Conservation (phyloP, 2,113 vertebrate genomes). For the Chloroceryle aenea region DNA sequence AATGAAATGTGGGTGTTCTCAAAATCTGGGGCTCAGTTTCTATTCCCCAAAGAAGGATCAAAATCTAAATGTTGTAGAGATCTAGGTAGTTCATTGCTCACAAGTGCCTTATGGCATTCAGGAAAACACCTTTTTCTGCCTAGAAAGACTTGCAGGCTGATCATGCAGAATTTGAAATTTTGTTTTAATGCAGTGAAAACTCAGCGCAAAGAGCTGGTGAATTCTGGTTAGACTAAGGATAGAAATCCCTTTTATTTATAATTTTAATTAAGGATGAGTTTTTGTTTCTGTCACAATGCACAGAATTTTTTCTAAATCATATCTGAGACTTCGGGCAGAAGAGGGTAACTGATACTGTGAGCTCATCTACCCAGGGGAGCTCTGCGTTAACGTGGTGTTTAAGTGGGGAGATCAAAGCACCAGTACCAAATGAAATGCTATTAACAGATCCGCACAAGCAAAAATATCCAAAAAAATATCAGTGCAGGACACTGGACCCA, state of each 20-base stretch:
- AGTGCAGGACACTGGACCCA: neutral
- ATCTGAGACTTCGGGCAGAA: slow-evolving; percentile 17
- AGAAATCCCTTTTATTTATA: neutral
- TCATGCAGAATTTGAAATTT: neutral
- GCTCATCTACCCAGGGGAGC: slow-evolving; percentile 20
- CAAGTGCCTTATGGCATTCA: neutral
- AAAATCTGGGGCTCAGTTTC: neutral
- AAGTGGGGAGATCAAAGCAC: slow-evolving; percentile 38
- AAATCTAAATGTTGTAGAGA: neutral
- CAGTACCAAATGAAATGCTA: slow-evolving; percentile 10
- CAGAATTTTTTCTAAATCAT: slow-evolving; percentile 5
- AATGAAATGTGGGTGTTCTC: neutral
- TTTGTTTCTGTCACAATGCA: slow-evolving; percentile 10
- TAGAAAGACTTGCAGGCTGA: neutral
- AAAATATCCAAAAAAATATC: neutral
- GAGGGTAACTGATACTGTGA: slow-evolving; percentile 30
- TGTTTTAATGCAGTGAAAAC: neutral
- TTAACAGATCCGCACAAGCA: neutral
- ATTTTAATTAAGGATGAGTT: slow-evolving; percentile 22
- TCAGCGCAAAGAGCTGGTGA: neutral
- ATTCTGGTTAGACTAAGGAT: neutral
- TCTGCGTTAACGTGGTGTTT: slow-evolving; percentile 25
- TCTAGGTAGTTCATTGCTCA: neutral
- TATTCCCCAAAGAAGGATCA: neutral
- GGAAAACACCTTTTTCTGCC: neutral